These are phyloP conservation scores for Cephonodes hylas DNA, from an alignment of 2,888 invertebrate species.

Conservation along the genomic window DNA sequence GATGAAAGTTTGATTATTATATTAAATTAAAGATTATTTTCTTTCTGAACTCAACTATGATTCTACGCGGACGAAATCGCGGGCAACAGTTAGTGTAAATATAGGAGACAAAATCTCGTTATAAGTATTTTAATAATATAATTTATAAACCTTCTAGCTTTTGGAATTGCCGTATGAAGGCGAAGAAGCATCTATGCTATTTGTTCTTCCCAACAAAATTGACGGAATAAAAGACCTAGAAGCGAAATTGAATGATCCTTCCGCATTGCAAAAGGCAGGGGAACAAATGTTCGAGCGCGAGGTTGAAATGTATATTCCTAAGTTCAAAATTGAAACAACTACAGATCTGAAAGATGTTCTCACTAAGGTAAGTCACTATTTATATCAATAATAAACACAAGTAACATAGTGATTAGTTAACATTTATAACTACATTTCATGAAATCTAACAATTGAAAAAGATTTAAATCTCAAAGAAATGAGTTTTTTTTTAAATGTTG, in stretches of 20 bases:
- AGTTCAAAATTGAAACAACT: constrained; percentile 89
- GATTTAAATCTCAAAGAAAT: too few species aligned
- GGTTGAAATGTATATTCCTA: constrained; percentile 86
- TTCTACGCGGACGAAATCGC: too few species aligned
- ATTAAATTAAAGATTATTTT: too few species aligned
- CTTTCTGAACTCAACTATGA: too few species aligned
- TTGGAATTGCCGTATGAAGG: constrained; percentile 88
- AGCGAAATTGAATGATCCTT: constrained; percentile 75
- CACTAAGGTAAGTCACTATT: constrained; percentile 71
- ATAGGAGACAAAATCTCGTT: too few species aligned
- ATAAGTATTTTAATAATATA: too few species aligned
- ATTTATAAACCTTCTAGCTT: constrained; percentile 60
- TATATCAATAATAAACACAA: too few species aligned
- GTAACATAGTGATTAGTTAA: background rate
- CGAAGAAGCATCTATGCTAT: constrained; percentile 84
- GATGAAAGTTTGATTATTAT: too few species aligned
- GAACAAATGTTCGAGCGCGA: constrained; percentile 62
- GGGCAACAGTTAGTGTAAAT: too few species aligned
- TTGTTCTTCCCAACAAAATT: constrained; percentile 86
- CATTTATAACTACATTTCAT: background rate
- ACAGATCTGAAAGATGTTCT: constrained; percentile 83
- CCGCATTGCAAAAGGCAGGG: constrained; percentile 63
- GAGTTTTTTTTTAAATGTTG: too few species aligned
- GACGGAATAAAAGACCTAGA: constrained; percentile 84
- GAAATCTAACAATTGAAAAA: too few species aligned